Base-by-base conservation (phyloP, 2,888 invertebrate genomes). In the Amorpha juglandis region DNA sequence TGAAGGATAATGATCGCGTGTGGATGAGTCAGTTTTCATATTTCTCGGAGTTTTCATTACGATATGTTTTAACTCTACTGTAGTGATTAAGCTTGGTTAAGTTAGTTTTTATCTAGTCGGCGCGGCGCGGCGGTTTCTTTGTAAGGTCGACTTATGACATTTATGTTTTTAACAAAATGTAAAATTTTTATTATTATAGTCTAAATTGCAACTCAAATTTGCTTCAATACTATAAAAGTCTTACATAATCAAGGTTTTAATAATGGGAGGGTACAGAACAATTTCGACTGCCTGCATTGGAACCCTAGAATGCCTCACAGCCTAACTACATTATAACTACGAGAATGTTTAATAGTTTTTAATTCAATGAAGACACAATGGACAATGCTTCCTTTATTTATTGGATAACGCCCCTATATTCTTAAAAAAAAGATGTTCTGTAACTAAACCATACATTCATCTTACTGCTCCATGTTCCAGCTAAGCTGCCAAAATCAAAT, bases 401-500 rank as follows among this genome's bases (percentile, higher is more conserved):
- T 55, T 27, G n/a, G 45, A 42, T 45, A n/a, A 14, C 42, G 9
- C 4, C 45, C 19, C 45, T 55, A 42, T 47, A 45, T 42, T 27
- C 14, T 45, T 52, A 62, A 1, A 27, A 27, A 38, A 62, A 62
- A 35, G 35, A 48, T 45, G 38, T 42, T 65, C 58, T 50, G 51
- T 62, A 42, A 62, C 62, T 33, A 62, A 42, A 27, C 19, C 33
- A 11, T 48, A 19, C 19, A 63, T 63, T 48, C 45, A 48, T 47
- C 45, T 58, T 19, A 12, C 11, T 38, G 19, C 64, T 58, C 50
- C 45, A 48, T 58, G 47, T 48, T 14, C 14, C 52, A 66, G 67
- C 45, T 58, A 67, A 67, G 67, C 82, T 79, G 82, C 81, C 80
- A 82, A 83, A 84, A 85, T 84, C 84, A 84, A 87, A 88, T 86